phyloP scores from a whole-genome alignment of 2,888 invertebrate genomes.

The Nomada hirtipes region DNA sequence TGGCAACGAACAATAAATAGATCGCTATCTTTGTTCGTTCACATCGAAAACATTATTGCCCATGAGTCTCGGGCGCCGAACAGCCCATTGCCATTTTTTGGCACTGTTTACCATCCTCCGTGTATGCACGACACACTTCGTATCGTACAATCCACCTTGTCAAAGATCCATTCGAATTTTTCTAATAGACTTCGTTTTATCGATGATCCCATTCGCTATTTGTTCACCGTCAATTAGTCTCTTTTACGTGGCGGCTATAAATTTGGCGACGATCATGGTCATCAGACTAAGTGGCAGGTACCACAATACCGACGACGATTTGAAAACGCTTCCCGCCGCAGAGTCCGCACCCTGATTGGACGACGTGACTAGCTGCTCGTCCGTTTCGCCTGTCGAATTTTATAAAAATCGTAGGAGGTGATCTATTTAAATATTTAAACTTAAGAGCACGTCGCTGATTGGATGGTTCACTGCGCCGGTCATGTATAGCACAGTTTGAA shows the following conservation, averaged over 20 bases:
- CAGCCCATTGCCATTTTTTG: conserved; percentile 53
- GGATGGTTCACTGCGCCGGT: conserved; percentile 52
- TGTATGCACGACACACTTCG: conserved; percentile 24
- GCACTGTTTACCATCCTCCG: conserved; percentile 44
- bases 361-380: conserved; percentile 78
- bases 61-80: conserved; percentile 14
- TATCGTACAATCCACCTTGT: conserved; percentile 25
- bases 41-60: neutral
- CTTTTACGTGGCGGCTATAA: conserved; percentile 68
- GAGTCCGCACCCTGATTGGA: conserved; percentile 70
- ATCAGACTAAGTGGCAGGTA: conserved; percentile 60
- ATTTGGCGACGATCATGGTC: conserved; percentile 70
- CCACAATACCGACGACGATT: conserved; percentile 43
- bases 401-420: conserved; percentile 56
- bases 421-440: neutral
- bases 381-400: conserved; percentile 76
- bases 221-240: conserved; percentile 7
- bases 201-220: conserved; percentile 32
- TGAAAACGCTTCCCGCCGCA: conserved; percentile 44
- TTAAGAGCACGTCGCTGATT: conserved; percentile 34
- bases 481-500: conserved; percentile 31
- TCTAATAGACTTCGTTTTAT: conserved; percentile 9
- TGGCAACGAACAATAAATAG: conserved; percentile 14
- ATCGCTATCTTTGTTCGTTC: conserved; percentile 4
- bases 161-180: conserved; percentile 30